Evolutionary conservation across 1,140 invertebrate species (phyloP).

Genomic region (Drosophila albomicans): DNA sequence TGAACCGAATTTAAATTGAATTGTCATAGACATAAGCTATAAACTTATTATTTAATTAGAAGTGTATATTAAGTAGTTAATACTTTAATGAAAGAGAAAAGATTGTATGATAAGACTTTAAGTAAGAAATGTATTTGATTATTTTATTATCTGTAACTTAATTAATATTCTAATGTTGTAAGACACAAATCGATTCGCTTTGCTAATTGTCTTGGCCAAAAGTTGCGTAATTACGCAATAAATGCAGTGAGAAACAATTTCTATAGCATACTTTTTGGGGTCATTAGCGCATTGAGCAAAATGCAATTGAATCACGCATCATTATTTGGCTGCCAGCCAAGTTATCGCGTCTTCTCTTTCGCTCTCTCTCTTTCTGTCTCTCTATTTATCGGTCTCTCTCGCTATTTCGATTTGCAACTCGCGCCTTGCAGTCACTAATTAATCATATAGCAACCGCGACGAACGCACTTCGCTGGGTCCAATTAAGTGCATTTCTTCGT

Average conservation of each 20-base stretch:
- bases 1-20: no score
- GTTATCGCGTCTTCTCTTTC: background rate
- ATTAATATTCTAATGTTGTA: no score
- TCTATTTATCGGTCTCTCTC: background rate
- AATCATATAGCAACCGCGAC: constrained; percentile 60
- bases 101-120: no score
- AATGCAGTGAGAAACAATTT: background rate
- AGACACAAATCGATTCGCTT: no score
- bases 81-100: no score
- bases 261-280: constrained; percentile 2
- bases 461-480: constrained; percentile 51
- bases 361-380: background rate
- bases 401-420: background rate
- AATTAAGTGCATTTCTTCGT: constrained; percentile 78
- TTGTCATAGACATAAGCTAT: no score
- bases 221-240: no score
- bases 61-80: no score
- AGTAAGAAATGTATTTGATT: no score
- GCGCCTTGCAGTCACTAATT: constrained; percentile 59
- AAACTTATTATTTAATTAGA: no score
- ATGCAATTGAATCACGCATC: constrained; percentile 1
- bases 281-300: constrained; percentile 6
- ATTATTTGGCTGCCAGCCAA: constrained; percentile 4
- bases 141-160: no score
- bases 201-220: background rate